Evolutionary conservation across 2,113 vertebrate species (phyloP), one percentile per base, ranked within the genome.

Genomic region (Penelope pileata): DNA sequence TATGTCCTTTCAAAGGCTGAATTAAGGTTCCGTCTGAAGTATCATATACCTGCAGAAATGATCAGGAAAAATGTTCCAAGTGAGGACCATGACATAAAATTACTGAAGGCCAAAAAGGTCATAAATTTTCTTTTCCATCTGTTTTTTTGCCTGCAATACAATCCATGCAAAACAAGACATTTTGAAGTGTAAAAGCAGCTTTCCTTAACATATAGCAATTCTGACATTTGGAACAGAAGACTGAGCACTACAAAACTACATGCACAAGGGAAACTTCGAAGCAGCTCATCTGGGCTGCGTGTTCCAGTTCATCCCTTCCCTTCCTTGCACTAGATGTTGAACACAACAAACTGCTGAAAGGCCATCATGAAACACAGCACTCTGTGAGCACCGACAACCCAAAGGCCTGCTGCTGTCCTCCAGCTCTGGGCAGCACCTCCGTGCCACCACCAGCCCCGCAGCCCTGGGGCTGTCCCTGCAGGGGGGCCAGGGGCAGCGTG

Each of bases 1-100:
- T 99, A 83, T 99, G 99, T 93, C 99, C 99, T 83, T 99, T 99
- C 90, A 99, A 95, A 38, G 99, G 99, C 91, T 99, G 99, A 78
- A 99, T 98, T 66, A 99, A 98, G 36, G 98, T 98, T 68, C 99
- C 99, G 97, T 99, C 99, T 47, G 99, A 98, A 56, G 99, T 98
- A 69, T 99, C 99, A 88, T 99, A 99, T 10, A 99, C 99, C 99
- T 99, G 13, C 79, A 84, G 19, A 93, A 36, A 96, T 72, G 77
- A 78, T 5, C 6, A 19, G 12, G 27, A 83, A 42, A 56, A 45
- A 12, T 4, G 30, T 53, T 74, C 26, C 68, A 58, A 60, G 23
- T 36, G 10, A 95, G 38, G 29, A 30, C 8, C 16, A 21, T 14
- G 10, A 42, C 29, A 29, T 7, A 67, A 66, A 88, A 67, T 24